Evolutionary conservation across 2,113 vertebrate species (phyloP), one percentile per base, ranked within the genome.

Genomic region (Microcebus jonahi): DNA sequence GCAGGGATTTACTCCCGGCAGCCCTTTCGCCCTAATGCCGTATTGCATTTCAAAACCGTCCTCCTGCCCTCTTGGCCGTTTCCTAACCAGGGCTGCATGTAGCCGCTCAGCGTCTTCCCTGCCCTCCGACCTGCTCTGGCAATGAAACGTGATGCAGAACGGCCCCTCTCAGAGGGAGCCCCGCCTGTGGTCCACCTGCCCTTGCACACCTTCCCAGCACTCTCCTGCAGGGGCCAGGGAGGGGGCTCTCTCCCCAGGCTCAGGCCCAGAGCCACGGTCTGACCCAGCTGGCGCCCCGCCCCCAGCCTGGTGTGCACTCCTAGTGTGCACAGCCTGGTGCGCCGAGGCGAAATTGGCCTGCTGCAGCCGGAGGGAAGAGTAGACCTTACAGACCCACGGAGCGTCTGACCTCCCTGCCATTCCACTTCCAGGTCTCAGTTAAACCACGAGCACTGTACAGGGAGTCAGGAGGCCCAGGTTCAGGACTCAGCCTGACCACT

Each of bases 41-140:
- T 42, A 94, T 89, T 96, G 71, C 87, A 42, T 97, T 97, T 97
- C 98, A 93, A 90, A 96, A 92, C 87, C 88, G 89, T n/a, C 45
- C 83, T 70, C 70, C 88, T 36, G 83, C 39, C 80, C 15, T 50
- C 63, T 6, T 1, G n/a, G 89, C 71, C 65, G 6, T 71, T 93
- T 90, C 91, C 89, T 70, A 75, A 88, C 45, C 45, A 14, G 68
- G 86, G 21, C 90, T 77, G 93, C 83, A 76, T 42, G 42, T 42
- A 70, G 61, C 4, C 1, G 27, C 92, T 67, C 15, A 23, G 57
- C 96, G 45, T 42, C 6, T 53, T 85, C 42, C 13, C 59, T 48
- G 65, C 59, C 82, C 88, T 87, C 36, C 65, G n/a, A 39, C 59
- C 92, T 21, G 7, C 90, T 50, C 42, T 53, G 63, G 65, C 75